Evolutionary conservation across 2,113 vertebrate genomes (phyloP), one percentile per base, ranked within the genome.

Genomic region (Turnix velox): DNA sequence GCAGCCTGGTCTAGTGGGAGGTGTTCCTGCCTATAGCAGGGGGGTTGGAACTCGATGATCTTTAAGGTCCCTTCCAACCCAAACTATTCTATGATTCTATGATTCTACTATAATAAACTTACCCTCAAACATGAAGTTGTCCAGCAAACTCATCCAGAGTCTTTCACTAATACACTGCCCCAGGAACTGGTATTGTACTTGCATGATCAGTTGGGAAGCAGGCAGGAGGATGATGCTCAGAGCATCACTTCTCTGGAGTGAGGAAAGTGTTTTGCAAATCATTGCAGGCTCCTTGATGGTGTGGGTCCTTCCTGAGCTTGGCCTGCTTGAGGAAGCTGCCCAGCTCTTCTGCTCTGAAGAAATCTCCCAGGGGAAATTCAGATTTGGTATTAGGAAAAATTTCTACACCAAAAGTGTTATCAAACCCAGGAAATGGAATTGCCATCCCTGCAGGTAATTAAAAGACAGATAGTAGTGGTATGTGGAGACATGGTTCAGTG

Each of bases 131-230:
- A 27, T 2, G 15, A 63, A 24, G 79, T 67, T 86, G 7, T 11
- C 20, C 0, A 0, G 14, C 18, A 80, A 14, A 8, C 12, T 82
- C 33, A 14, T 8, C 28, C 35, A 75, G 45, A 78, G 9, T 8
- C 68, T 71, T 74, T 55, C 28, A 22, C 31, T 40, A 17, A 25
- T 35, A 35, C 46, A 35, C 46, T 39, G 7, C 49, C 51, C 11
- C 62, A 33, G n/a, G 61, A 12, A 7, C 17, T 18, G 19, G 14
- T 1, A 2, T 31, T 27, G 30, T 51, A 40, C 31, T 0, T 1
- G 17, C 4, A 0, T 4, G 1, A 39, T 12, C 0, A 2, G 23
- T 31, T 2, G 0, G 2, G 23, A 1, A 0, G 43, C 30, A 27
- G 27, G 51, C 40, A 37, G 55, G 39, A 73, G 6, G 22, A 5